Base-by-base conservation (phyloP, 35 echinoderm and acorn worm genomes). In the Patiria miniata region DNA sequence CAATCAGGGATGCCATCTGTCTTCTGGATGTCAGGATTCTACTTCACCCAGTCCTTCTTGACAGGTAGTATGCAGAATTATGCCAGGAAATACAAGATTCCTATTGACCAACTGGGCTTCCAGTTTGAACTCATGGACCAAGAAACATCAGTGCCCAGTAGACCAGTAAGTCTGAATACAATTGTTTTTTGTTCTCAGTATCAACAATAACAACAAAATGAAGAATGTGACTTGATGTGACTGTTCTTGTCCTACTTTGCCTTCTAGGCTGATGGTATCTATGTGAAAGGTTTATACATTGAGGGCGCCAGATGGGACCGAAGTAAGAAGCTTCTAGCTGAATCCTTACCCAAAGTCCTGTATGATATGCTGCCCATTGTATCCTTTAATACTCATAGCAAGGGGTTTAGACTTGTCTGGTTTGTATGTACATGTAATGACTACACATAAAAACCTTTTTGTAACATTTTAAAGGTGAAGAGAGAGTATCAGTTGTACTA, bases 1-100 rank as follows among this genome's bases (percentile, higher is more conserved):
- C 84, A 87, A 29, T 80, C 78, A 40, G 92, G 95, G 1, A 83
- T 93, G 65, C 95, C 95, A 23, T 82, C 73, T 14, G 96, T 99
- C 1, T 99, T 98, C 89, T 99, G 96, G 96, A 51, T 99, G 30
- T 99, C 96, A 1, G 96, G 93, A 5, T 94, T 99, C 79, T 99
- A 94, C 55, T 99, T 99, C 90, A 99, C 96, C 9, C 96, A 99
- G 78, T 94, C 92, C 17, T 99, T 95, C 56, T 86, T 99, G 78
- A 99, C 96, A n/a, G 96, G 96, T 8, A 86, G 89, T 36, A 94
- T 95, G 92, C 96, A 95, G 89, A 99, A 99, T 42, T 99, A 85
- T 81, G 92, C 96, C 8, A 76, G 96, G 22, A 85, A 86, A 36
- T 99, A 99, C 89, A 89, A 89, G 86, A 90, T 99, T 14, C 96